Evolutionary conservation across 2,113 vertebrate species (phyloP).

Genomic region (Monopterus albus): DNA sequence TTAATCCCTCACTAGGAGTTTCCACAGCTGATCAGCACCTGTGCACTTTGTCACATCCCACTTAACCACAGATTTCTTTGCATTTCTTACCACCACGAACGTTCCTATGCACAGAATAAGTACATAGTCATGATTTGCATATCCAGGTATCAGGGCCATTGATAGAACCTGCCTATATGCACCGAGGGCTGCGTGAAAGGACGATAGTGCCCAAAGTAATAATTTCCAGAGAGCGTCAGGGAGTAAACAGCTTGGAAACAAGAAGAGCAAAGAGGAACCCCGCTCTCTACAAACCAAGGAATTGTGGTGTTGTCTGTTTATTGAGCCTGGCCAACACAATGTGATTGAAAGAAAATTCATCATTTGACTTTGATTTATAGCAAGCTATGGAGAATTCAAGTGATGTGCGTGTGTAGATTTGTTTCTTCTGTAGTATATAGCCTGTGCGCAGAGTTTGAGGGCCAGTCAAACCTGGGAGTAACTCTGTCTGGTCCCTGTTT

Average conservation of each 20-base stretch:
- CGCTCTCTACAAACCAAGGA: slow-evolving; percentile 34
- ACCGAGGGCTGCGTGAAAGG: slow-evolving; percentile 70
- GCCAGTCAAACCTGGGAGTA: slow-evolving; percentile 28
- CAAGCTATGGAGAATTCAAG: background rate
- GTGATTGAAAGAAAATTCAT: background rate
- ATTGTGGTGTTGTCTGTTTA: slow-evolving; percentile 7
- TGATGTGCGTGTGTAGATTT: background rate
- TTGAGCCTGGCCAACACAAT: background rate
- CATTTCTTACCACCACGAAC: background rate
- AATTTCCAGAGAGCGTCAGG: slow-evolving; percentile 65
- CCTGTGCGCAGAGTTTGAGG: slow-evolving; percentile 20
- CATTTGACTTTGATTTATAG: background rate
- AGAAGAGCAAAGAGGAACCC: slow-evolving; percentile 56
- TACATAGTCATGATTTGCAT: slow-evolving; percentile 18
- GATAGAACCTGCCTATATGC: slow-evolving; percentile 67
- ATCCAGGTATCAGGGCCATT: slow-evolving; percentile 43
- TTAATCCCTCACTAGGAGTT: slow-evolving; percentile 42
- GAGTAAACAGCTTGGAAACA: slow-evolving; percentile 62
- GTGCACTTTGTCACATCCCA: background rate
- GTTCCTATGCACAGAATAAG: background rate
- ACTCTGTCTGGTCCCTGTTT: slow-evolving; percentile 45
- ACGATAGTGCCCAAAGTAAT: slow-evolving; percentile 58
- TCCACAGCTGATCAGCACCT: slow-evolving; percentile 43
- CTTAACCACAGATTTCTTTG: background rate
- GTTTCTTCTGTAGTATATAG: slow-evolving; percentile 14